Conservation (phyloP, 2,888 invertebrate genomes). For the Andricus quercusramuli region DNA sequence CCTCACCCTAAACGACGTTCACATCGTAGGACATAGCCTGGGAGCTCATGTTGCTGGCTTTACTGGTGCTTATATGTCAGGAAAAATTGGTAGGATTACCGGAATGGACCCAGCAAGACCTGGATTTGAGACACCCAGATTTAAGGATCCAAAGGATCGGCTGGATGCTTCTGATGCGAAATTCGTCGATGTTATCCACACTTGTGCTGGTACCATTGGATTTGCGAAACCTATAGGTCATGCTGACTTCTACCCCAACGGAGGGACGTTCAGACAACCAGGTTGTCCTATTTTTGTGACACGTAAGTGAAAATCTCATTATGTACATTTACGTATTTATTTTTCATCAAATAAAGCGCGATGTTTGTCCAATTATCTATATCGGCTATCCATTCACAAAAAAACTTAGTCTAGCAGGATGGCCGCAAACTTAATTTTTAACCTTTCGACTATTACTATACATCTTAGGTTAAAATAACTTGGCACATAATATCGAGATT, state of each 20-base stretch:
- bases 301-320: conserved; percentile 57
- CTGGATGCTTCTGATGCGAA: conserved; percentile 84
- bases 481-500: too few species aligned
- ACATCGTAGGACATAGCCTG: conserved; percentile 76
- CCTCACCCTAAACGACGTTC: conserved; percentile 64
- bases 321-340: too few species aligned
- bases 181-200: conserved; percentile 88
- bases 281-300: conserved; percentile 81
- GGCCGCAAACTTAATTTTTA: too few species aligned
- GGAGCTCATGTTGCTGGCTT: conserved; percentile 76
- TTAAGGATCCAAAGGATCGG: conserved; percentile 74
- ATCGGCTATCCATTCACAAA: too few species aligned
- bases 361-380: too few species aligned
- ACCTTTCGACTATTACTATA: too few species aligned
- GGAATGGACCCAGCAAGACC: conserved; percentile 86
- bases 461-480: too few species aligned
- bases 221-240: conserved; percentile 83
- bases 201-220: conserved; percentile 84
- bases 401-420: too few species aligned
- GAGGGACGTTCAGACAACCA: conserved; percentile 84
- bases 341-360: too few species aligned
- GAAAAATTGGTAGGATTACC: conserved; percentile 77
- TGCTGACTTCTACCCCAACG: conserved; percentile 88
- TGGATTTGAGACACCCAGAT: conserved; percentile 80
- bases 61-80: conserved; percentile 62